Evolutionary conservation across 1,140 invertebrate species (phyloP), one percentile per base, ranked within the genome.

Genomic region (Parasteatoda tepidariorum): DNA sequence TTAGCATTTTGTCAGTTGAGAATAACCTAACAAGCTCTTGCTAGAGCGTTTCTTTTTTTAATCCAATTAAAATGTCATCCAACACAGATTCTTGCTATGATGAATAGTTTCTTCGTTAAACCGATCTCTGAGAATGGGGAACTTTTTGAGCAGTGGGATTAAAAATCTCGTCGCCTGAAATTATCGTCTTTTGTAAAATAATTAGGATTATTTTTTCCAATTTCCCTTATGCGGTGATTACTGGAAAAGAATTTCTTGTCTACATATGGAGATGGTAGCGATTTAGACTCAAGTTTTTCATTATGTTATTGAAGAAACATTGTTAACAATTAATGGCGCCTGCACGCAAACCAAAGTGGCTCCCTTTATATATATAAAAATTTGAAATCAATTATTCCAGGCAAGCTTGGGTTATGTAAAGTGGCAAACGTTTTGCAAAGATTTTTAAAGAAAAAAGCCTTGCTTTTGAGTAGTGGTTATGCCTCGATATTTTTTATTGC

Each of bases 21-120:
- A 67, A 28, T 78, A 61, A 78, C 75, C 75, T 78, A 78, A 78
- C 75, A 78, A 78, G 75, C 75, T 54, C 33, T 31, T 54, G 75
- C 62, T 38, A 28, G 59, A 34, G 59, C 59, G 38, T 78, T 76
- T 78, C 75, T 78, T 78, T 67, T 78, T 62, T 34, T 78, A 78
- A 78, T 78, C 75, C 75, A 78, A 78, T 78, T 78, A 78, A 78
- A 78, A 67, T 78, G 75, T 78, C 75, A 59, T 62, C 75, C 66
- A 78, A 78, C 75, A 78, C 64, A 62, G 41, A 76, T 64, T 76
- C 61, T 76, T 24, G 75, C 26, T n/a, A 78, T 67, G 75, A 78
- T 78, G 75, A 78, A 78, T 78, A 66, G 75, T 67, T 67, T 78
- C 75, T 78, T 78, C 75, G 61, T 78, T 78, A 78, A 67, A 64